Conservation (phyloP, 2,113 vertebrate species). For the Picathartes gymnocephalus region DNA sequence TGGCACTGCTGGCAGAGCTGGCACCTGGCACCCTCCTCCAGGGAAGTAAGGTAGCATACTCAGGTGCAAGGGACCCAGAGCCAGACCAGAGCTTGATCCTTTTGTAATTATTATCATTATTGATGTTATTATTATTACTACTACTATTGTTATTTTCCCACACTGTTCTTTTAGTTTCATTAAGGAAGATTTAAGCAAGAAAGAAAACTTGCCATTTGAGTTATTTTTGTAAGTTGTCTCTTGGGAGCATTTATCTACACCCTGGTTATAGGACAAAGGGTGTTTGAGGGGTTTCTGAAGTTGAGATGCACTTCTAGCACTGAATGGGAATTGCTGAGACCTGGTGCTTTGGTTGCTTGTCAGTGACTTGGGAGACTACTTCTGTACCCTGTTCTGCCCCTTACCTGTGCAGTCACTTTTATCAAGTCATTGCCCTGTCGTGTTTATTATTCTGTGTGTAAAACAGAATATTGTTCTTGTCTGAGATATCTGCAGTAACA, state of each 20-base stretch:
- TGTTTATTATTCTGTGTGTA: neutral
- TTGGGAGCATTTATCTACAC: neutral
- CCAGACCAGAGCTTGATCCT: neutral
- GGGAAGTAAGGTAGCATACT: rapidly evolving
- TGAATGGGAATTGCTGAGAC: neutral
- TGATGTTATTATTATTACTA: neutral
- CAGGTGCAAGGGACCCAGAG: rapidly evolving
- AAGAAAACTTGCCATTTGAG: neutral
- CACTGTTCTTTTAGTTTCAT: neutral
- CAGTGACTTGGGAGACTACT: neutral
- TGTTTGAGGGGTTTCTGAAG: neutral
- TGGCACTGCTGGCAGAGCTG: neutral
- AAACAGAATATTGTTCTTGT: neutral
- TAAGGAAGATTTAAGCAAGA: neutral
- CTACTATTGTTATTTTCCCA: neutral
- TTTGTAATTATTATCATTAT: neutral
- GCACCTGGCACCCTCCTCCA: neutral
- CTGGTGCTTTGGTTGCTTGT: neutral
- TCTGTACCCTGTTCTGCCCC: neutral
- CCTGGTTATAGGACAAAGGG: neutral
- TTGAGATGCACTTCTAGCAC: neutral
- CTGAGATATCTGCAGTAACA: neutral
- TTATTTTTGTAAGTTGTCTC: neutral
- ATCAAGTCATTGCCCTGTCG: neutral
- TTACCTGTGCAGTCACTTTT: neutral